A percentile compares a stretch with the other conserved stretches of the same genome.
Evolutionary conservation across 2,888 invertebrate species (phyloP).

Genomic region (Drosophila nr. perissopoda): DNA sequence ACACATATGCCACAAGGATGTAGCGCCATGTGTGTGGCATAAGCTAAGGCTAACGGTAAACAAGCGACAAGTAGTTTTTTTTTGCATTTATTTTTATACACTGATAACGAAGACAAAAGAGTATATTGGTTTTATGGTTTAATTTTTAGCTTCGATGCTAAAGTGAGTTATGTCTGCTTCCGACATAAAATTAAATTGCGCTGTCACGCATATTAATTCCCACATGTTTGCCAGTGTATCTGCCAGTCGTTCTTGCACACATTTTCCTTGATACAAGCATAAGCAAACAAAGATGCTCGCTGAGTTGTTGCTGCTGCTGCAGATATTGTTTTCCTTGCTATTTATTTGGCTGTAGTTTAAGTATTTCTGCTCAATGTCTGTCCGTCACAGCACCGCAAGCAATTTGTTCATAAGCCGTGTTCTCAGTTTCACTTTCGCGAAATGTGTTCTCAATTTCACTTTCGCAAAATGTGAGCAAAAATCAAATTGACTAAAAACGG

Average conservation of each 20-base stretch:
- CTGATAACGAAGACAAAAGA: neutral
- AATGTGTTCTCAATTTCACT: neutral
- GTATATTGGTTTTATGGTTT: neutral
- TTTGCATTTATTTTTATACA: neutral
- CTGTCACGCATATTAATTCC: neutral
- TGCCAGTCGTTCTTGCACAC: neutral
- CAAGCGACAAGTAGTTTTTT: constrained; percentile 36
- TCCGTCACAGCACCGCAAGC: constrained; percentile 1
- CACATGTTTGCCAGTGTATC: neutral
- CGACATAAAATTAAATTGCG: neutral
- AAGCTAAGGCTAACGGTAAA: constrained; percentile 34
- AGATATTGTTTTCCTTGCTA: constrained; percentile 19
- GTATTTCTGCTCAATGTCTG: constrained; percentile 3
- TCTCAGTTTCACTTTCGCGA: constrained; percentile 1
- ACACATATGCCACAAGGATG: constrained; percentile 51
- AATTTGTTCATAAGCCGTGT: constrained; percentile 4
- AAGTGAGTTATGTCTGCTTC: neutral
- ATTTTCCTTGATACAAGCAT: neutral
- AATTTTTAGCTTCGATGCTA: neutral
- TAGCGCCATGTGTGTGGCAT: constrained; percentile 39
- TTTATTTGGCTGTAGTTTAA: constrained; percentile 26
- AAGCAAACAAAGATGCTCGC: constrained; percentile 25
- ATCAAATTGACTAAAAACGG: neutral
- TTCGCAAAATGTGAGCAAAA: neutral
- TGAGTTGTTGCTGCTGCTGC: neutral